Evolutionary conservation across 1,140 invertebrate genomes (phyloP).

Genomic region (Drosophila simulans): DNA sequence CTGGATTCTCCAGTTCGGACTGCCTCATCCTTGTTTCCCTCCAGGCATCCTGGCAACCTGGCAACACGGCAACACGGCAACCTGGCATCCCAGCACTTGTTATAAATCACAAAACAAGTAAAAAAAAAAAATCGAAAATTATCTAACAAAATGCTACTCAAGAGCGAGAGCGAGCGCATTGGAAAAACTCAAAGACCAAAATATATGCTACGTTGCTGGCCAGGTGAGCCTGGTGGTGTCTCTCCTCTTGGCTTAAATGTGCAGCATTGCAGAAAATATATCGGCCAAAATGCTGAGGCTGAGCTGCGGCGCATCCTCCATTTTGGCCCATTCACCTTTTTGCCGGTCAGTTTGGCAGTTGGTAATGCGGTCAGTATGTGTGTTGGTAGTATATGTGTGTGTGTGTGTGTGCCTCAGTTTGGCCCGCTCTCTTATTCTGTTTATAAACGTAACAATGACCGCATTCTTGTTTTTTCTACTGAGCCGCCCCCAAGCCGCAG

Average conservation of each 20-base stretch:
- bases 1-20: background rate
- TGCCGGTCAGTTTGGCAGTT: constrained; percentile 46
- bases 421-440: constrained; percentile 5
- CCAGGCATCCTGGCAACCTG: background rate
- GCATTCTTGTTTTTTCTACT: constrained; percentile 17
- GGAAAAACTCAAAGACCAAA: constrained; percentile 27
- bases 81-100: constrained; percentile 19
- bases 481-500: background rate
- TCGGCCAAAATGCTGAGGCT: constrained; percentile 34
- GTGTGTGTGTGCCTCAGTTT: background rate
- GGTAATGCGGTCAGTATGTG: constrained; percentile 50
- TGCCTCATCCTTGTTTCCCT: background rate
- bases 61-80: constrained; percentile 1
- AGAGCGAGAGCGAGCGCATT: constrained; percentile 24
- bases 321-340: constrained; percentile 3
- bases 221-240: background rate
- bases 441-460: constrained; percentile 50
- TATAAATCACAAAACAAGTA: constrained; percentile 57
- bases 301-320: constrained; percentile 4
- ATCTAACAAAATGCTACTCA: constrained; percentile 49
- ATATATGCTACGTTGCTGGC: constrained; percentile 17
- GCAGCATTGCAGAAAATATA: constrained; percentile 49
- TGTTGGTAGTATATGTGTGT: background rate
- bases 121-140: constrained; percentile 38
- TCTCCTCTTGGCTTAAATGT: constrained; percentile 5